Conservation (phyloP, 2,888 invertebrate species). For the Drosophila lacicola region DNA sequence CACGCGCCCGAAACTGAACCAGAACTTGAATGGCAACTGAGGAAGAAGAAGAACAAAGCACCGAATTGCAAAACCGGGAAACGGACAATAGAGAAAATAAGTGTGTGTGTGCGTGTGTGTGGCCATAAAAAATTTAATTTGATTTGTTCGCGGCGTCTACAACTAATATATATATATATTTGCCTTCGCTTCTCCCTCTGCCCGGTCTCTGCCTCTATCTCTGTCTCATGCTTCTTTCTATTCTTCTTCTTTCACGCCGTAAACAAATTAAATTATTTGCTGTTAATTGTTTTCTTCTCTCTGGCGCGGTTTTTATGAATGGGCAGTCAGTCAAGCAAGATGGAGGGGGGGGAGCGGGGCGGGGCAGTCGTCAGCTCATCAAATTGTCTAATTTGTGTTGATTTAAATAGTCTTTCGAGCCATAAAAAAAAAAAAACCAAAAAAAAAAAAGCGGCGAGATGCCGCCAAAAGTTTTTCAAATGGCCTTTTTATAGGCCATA, state of each 20-base stretch:
- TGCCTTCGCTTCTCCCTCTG: neutral
- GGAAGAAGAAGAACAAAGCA: neutral
- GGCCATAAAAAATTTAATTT: constrained; percentile 55
- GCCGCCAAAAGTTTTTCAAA: constrained; percentile 20
- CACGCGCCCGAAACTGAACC: too few relatives aligned
- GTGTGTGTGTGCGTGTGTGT: constrained; percentile 2
- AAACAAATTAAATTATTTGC: constrained; percentile 73
- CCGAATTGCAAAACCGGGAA: neutral
- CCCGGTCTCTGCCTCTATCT: neutral
- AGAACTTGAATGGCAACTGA: neutral
- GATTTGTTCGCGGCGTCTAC: constrained; percentile 34
- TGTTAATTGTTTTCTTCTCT: constrained; percentile 62
- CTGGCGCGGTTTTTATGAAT: constrained; percentile 32
- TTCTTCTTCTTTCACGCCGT: constrained; percentile 37
- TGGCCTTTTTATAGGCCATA: constrained; percentile 40
- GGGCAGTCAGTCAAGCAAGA: neutral
- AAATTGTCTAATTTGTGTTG: constrained; percentile 71
- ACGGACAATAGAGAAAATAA: constrained; percentile 41
- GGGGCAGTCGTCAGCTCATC: constrained; percentile 57
- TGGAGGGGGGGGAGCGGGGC: too few relatives aligned
- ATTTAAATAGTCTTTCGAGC: constrained; percentile 62
- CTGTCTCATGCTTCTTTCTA: neutral
- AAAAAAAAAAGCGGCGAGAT: constrained; percentile 6
- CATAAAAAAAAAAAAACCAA: constrained; percentile 21
- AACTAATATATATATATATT: neutral